Conservation (phyloP, 2,888 invertebrate genomes). For the Mesorhabditis sp. region DNA sequence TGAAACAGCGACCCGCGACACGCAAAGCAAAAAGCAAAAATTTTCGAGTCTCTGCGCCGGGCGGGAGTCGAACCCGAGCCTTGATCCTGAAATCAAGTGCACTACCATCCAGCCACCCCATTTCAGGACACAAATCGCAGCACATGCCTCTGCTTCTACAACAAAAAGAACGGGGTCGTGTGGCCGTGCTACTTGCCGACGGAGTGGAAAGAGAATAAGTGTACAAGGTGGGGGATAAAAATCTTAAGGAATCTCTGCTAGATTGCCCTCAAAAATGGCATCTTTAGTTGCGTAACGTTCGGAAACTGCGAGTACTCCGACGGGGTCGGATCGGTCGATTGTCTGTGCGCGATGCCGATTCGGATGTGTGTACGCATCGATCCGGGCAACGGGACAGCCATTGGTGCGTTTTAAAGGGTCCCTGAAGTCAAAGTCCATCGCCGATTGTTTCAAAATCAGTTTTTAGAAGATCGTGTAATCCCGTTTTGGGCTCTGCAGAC, state of each 20-base stretch:
- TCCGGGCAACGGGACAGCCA: constrained; percentile 24
- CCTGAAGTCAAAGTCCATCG: background rate
- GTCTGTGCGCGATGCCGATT: constrained; percentile 45
- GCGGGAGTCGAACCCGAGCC: too few species aligned
- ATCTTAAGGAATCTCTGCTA: background rate
- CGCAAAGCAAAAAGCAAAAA: too few species aligned
- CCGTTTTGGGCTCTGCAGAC: constrained; percentile 51
- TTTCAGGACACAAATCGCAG: constrained; percentile 30
- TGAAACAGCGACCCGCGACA: too few species aligned
- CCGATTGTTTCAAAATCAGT: background rate
- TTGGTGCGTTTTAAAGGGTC: constrained; percentile 12
- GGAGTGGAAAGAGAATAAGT: constrained; percentile 46
- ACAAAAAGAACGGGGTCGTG: constrained; percentile 50
- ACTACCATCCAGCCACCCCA: background rate
- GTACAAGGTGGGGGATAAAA: constrained; percentile 20
- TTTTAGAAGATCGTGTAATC: constrained; percentile 38
- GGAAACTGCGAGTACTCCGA: constrained; percentile 48
- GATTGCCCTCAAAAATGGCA: background rate
- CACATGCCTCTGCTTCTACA: constrained; percentile 52
- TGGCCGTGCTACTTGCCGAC: constrained; percentile 51
- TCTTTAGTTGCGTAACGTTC: constrained; percentile 39
- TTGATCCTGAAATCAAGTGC: too few species aligned
- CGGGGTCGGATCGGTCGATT: constrained; percentile 24
- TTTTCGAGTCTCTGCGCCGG: too few species aligned
- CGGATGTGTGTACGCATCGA: constrained; percentile 53